Conservation (phyloP, 1,140 invertebrate species). For the Eriocheir sinensis region DNA sequence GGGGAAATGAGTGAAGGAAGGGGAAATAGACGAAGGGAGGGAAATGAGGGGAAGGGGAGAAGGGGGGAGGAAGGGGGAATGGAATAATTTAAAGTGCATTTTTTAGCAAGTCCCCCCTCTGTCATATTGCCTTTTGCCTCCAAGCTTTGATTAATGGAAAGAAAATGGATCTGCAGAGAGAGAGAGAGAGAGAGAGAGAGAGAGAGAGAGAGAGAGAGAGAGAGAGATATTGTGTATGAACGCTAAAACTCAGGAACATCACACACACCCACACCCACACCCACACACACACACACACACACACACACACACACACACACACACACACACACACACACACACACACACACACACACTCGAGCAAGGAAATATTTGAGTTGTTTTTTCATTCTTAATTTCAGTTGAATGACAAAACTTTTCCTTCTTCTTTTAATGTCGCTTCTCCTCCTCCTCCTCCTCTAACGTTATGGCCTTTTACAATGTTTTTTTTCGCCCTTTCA, state of each 20-base stretch:
- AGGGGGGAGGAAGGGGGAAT: background rate
- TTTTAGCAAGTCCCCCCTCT: background rate
- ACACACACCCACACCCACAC: background rate
- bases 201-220: too few relatives aligned
- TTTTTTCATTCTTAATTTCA: background rate
- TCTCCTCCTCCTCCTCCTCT: background rate
- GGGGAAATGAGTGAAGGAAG: background rate
- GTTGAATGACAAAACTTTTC: background rate
- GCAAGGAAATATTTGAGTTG: background rate
- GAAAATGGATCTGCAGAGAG: background rate
- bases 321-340: slow-evolving; percentile 19
- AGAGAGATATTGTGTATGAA: background rate
- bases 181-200: too few relatives aligned
- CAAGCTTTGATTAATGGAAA: background rate
- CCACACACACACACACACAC: background rate
- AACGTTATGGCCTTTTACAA: too few relatives aligned
- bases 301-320: slow-evolving; percentile 17
- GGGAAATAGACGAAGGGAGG: background rate
- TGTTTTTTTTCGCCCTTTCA: too few relatives aligned
- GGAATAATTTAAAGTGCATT: background rate
- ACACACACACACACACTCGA: background rate
- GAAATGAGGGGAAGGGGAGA: background rate
- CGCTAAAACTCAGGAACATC: background rate
- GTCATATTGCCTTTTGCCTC: background rate
- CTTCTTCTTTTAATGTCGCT: background rate